Evolutionary conservation across 1,140 invertebrate species (phyloP), one percentile per base, ranked within the genome.

Genomic region (Trichogramma pretiosum): DNA sequence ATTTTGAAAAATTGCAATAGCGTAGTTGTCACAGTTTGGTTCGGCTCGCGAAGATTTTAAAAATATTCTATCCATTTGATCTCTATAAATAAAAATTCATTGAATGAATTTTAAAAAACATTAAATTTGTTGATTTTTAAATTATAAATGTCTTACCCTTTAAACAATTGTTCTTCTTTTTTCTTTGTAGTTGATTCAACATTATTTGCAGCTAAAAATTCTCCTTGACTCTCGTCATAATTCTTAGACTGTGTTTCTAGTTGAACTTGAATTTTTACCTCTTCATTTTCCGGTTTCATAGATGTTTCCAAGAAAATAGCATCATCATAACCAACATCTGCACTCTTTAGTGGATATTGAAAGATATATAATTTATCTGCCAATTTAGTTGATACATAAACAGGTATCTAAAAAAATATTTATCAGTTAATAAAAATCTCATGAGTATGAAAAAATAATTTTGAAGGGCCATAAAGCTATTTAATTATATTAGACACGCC

Each of bases 401-500:
- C 85, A 41, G 89, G 87, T 55, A 89, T 83, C 88, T 92, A 61
- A 52, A 78, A 78, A 46, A n/a, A n/a, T n/a, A n/a, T n/a, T n/a
- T n/a, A n/a, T n/a, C n/a, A n/a, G n/a, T n/a, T n/a, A n/a, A n/a
- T n/a, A n/a, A n/a, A n/a, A n/a, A n/a, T n/a, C n/a, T n/a, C n/a
- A n/a, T n/a, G n/a, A n/a, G n/a, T n/a, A n/a, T n/a, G n/a, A n/a
- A n/a, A n/a, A n/a, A n/a, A n/a, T n/a, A n/a, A n/a, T n/a, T n/a
- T n/a, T n/a, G n/a, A n/a, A n/a, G n/a, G n/a, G n/a, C n/a, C n/a
- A n/a, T n/a, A n/a, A n/a, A n/a, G n/a, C n/a, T n/a, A n/a, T n/a
- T n/a, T n/a, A n/a, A n/a, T n/a, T n/a, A n/a, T n/a, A n/a, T n/a
- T n/a, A n/a, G n/a, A n/a, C n/a, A n/a, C n/a, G n/a, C n/a, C n/a